Base-by-base conservation (phyloP, 2,888 invertebrate genomes). In the Eustalomyia histrio region DNA sequence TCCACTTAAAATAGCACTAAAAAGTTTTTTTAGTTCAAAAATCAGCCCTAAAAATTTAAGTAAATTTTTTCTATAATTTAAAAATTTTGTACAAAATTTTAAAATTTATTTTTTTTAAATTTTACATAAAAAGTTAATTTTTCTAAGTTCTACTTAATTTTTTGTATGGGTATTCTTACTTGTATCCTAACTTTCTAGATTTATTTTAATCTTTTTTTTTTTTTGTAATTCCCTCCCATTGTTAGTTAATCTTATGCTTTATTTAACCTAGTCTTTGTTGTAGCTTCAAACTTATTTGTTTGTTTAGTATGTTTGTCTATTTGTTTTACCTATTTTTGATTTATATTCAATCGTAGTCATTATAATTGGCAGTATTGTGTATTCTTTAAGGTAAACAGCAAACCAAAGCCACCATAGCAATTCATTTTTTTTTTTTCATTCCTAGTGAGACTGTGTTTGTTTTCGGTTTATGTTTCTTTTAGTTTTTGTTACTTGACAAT, bases 341-440 rank as follows among this genome's bases (percentile, higher is more conserved):
- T 83, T 82, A 82, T 81, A 53, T 81, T 69, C 76, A 67, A 57
- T 68, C 52, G 63, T 64, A 53, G 58, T 81, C 72, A 76, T 82
- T 80, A 80, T 83, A 83, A 83, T 83, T 83, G 83, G 74, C 68
- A 72, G 65, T 61, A 75, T 79, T 71, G 73, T 74, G 47, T 61
- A 60, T 75, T 76, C 24, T 53, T 64, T 60, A 55, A 67, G 50
- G 61, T 33, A 72, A 78, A 69, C 64, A 61, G 47, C 29, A 0
- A 35, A 39, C 21, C 39, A 63, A 52, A 78, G 52, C 47, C 29
- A 55, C 29, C 29, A 29, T 29, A 29, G 6, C 29, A 29, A 29
- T 7, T 29, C 29, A 29, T 29, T 29, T 29, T 29, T 61, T n/a
- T 16, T 21, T 4, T 29, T 29, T 29, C 7, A 29, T 29, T 29